phyloP scores from a whole-genome alignment of 2,797 vertebrate genomes.

The Parauchenoglanis punctatus region DNA sequence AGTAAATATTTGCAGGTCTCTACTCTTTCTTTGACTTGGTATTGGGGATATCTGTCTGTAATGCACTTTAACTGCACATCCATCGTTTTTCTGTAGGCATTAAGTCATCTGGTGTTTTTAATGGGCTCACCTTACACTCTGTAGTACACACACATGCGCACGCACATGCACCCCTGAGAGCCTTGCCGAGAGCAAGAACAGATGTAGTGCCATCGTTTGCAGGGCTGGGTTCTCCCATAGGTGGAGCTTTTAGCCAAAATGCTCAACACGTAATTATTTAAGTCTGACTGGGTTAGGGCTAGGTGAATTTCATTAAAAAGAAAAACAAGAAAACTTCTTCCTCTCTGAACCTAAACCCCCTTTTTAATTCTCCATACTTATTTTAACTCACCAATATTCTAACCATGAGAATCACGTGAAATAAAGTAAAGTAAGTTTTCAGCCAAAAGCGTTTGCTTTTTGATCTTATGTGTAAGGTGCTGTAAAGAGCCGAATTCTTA shows the following conservation, averaged over 20 bases:
- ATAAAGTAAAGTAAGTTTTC: not conserved
- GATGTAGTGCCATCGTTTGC: slow-evolving; percentile 54
- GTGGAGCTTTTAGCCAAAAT: slow-evolving; percentile 51
- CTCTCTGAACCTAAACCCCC: not conserved
- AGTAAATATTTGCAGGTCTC: not conserved
- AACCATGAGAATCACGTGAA: not conserved
- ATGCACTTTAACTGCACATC: not conserved
- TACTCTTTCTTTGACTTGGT: not conserved
- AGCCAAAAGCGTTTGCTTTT: not conserved
- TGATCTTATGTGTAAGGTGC: not conserved
- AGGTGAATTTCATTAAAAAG: slow-evolving; percentile 33
- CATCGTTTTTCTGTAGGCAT: slow-evolving; percentile 17
- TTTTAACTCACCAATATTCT: not conserved
- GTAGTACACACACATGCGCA: slow-evolving; percentile 4
- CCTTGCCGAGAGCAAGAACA: slow-evolving; percentile 50
- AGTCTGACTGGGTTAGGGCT: slow-evolving; percentile 28
- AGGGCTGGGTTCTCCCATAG: slow-evolving; percentile 42
- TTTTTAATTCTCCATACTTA: not conserved
- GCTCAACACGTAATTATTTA: slow-evolving; percentile 22
- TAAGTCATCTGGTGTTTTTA: slow-evolving; percentile 51
- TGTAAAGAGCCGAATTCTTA: not conserved
- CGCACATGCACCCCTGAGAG: not conserved
- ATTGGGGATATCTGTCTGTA: not conserved
- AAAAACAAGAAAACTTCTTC: not conserved
- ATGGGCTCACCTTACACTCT: slow-evolving; percentile 52